phyloP scores from a whole-genome alignment of 2,888 invertebrate species.

The Cremastinae sp. region DNA sequence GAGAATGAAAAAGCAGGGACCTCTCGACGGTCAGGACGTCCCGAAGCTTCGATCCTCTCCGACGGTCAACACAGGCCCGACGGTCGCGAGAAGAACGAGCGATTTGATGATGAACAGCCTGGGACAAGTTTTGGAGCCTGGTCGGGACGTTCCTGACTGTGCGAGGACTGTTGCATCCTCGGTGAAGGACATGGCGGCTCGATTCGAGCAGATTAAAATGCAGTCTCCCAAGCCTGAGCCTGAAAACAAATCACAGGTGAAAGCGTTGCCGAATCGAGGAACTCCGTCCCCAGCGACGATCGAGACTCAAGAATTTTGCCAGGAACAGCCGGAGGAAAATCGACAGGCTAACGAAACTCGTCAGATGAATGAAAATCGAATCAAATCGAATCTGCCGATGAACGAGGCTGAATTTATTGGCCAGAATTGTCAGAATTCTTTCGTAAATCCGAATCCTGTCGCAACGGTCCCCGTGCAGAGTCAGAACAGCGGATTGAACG shows the following conservation, averaged over 20 bases:
- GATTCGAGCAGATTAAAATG: slow-evolving; percentile 86
- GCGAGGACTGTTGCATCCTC: slow-evolving; percentile 75
- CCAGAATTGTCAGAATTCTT: slow-evolving; percentile 70
- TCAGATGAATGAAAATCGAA: slow-evolving; percentile 50
- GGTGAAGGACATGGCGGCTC: slow-evolving; percentile 91
- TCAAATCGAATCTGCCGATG: too few relatives aligned
- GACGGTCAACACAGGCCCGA: slow-evolving; percentile 63
- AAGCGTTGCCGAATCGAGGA: slow-evolving; percentile 51
- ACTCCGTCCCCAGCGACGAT: slow-evolving; percentile 64
- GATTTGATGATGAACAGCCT: slow-evolving; percentile 75
- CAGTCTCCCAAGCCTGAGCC: slow-evolving; percentile 71
- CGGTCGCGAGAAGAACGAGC: slow-evolving; percentile 74
- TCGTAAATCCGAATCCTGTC: slow-evolving; percentile 54
- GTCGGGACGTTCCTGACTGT: slow-evolving; percentile 75
- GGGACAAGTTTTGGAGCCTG: slow-evolving; percentile 65
- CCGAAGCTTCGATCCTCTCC: slow-evolving; percentile 67
- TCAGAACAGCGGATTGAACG: slow-evolving; percentile 73
- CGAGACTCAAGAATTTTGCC: slow-evolving; percentile 55
- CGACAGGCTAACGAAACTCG: background rate
- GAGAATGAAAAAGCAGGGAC: slow-evolving; percentile 81
- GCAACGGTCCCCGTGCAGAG: slow-evolving; percentile 7
- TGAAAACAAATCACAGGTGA: slow-evolving; percentile 67
- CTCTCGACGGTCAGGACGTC: slow-evolving; percentile 77
- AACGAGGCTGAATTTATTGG: slow-evolving; percentile 66
- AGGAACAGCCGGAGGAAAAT: slow-evolving; percentile 42